phyloP scores from a whole-genome alignment of 2,888 invertebrate species.

The Mechanitis messenoides region DNA sequence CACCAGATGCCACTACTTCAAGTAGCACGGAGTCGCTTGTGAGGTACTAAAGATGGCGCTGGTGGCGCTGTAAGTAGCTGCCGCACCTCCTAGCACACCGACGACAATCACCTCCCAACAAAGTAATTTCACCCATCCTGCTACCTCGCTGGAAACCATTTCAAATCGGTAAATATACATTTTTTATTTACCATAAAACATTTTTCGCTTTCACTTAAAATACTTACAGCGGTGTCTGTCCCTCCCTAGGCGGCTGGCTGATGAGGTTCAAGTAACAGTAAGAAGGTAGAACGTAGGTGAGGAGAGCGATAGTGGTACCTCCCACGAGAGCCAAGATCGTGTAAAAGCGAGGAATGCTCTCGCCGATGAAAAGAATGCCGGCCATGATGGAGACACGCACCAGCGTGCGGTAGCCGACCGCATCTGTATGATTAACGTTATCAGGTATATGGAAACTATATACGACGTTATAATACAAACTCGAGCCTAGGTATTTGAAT shows the following conservation, averaged over 20 bases:
- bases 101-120: slow-evolving; percentile 78
- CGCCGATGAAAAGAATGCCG: slow-evolving; percentile 79
- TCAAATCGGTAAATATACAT: no score
- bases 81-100: slow-evolving; percentile 77
- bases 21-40: slow-evolving; percentile 58
- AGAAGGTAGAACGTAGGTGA: slow-evolving; percentile 82
- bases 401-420: slow-evolving; percentile 75
- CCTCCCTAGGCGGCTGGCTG: slow-evolving; percentile 53
- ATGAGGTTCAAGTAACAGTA: slow-evolving; percentile 80
- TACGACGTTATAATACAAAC: background rate
- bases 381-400: slow-evolving; percentile 76
- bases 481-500: no score
- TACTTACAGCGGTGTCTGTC: slow-evolving; percentile 49
- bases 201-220: background rate
- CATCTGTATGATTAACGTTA: slow-evolving; percentile 62
- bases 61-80: slow-evolving; percentile 79
- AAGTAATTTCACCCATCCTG: slow-evolving; percentile 76
- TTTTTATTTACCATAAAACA: no score
- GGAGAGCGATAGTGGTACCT: slow-evolving; percentile 81
- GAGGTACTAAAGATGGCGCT: slow-evolving; percentile 72
- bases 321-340: slow-evolving; percentile 82
- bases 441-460: background rate
- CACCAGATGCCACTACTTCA: slow-evolving; percentile 33
- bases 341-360: slow-evolving; percentile 82
- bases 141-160: slow-evolving; percentile 66